Conservation (phyloP, 2,888 invertebrate genomes). For the Napeogenes inachia region DNA sequence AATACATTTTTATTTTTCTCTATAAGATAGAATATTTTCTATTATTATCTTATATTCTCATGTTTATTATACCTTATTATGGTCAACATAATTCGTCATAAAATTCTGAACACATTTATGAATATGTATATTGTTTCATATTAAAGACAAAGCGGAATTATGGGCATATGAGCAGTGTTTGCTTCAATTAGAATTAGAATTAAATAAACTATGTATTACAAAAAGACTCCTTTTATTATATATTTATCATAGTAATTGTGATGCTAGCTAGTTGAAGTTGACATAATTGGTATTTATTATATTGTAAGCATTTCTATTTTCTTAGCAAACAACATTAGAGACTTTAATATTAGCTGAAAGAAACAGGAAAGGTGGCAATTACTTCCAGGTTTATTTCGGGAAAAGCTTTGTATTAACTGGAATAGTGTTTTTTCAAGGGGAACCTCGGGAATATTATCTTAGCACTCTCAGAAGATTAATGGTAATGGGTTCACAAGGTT, state of each 20-base stretch:
- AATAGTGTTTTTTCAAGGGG: conserved; percentile 60
- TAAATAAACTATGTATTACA: too few species aligned
- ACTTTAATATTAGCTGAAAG: conserved; percentile 17
- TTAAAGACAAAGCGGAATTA: conserved; percentile 29
- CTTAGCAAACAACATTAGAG: conserved; percentile 13
- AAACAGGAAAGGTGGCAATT: conserved; percentile 20
- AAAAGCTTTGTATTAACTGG: conserved; percentile 32
- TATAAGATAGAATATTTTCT: background rate
- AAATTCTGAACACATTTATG: too few species aligned
- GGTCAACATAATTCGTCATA: too few species aligned
- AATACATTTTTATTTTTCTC: background rate
- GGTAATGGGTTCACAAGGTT: conserved; percentile 62
- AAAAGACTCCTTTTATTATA: too few species aligned
- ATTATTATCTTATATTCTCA: background rate
- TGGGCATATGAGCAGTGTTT: conserved; percentile 27
- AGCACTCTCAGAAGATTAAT: conserved; percentile 62
- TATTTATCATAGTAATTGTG: too few species aligned
- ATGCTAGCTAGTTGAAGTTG: too few species aligned
- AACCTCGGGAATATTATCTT: conserved; percentile 59
- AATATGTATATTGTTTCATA: conserved; percentile 28
- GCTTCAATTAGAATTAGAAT: background rate
- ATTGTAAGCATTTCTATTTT: conserved; percentile 14
- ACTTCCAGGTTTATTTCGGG: conserved; percentile 26
- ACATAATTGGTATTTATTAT: too few species aligned
- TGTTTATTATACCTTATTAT: background rate